Base-by-base conservation (phyloP, 2,888 invertebrate species). In the Dasysyrphus albostriatus region DNA sequence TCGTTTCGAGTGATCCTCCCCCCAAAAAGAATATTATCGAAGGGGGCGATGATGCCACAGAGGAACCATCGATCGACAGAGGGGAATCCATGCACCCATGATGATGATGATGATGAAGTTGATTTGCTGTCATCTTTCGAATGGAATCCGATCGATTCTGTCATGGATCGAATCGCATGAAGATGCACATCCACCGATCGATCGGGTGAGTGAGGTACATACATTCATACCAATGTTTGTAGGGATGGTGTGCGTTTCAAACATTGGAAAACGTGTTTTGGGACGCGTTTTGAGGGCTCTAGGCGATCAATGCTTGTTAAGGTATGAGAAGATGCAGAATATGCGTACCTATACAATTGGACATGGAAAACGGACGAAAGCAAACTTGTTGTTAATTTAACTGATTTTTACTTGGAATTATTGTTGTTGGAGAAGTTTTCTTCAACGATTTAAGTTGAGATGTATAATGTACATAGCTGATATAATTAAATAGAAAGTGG, bases 81-180 rank as follows among this genome's bases (percentile, higher is more conserved):
- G 39, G 61, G 63, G 56, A 69, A 34, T 63, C 29, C 49, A 24
- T 69, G 29, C 24, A 58, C 44, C 63, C 42, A 37, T 51, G 24
- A 51, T 59, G 81, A 69, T 72, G 82, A 69, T 65, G 81, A 67
- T 77, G 87, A 87, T 87, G 87, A 87, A 79, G 87, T 87, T 87
- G 87, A 87, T 87, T 85, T 83, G 87, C 87, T 87, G 87, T 87
- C 87, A 87, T 79, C 87, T 83, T 87, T 83, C 75, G 75, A 83
- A 87, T 87, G 78, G 87, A 87, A 83, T 87, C 78, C 87, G 87
- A 87, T 87, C 87, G 87, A 87, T 87, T 87, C 70, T 83, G 83
- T 83, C 78, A 83, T 83, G 87, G 87, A 87, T 82, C 82, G 82
- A 87, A 87, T 87, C 87, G 87, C 87, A 87, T 75, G 83, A 82